phyloP scores from a whole-genome alignment of 2,888 invertebrate species.

The Lasioglossum vierecki region DNA sequence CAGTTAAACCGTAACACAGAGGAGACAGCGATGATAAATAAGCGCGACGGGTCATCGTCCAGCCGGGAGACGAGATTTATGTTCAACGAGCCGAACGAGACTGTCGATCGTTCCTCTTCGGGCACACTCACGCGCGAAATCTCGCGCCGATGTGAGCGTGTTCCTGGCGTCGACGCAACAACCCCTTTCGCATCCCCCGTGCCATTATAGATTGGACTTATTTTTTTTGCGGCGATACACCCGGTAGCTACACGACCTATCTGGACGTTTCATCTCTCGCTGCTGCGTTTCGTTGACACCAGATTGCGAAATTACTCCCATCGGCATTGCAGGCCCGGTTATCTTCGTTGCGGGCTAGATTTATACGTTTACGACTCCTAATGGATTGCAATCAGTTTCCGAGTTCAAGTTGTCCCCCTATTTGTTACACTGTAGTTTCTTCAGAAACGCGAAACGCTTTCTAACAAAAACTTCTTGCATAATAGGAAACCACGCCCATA shows the following conservation, averaged over 20 bases:
- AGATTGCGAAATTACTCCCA: not conserved
- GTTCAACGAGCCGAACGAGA: conserved; percentile 76
- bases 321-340: not conserved
- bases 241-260: not conserved
- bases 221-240: not conserved
- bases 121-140: conserved; percentile 50
- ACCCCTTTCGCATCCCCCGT: conserved; percentile 34
- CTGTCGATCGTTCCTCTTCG: conserved; percentile 58
- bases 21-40: conserved; percentile 73
- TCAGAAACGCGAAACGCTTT: not conserved
- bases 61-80: conserved; percentile 76
- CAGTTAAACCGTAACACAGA: conserved; percentile 60
- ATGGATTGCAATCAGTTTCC: not conserved
- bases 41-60: conserved; percentile 79
- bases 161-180: conserved; percentile 15
- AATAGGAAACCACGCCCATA: not conserved
- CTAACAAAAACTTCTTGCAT: not conserved
- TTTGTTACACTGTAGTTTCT: not conserved
- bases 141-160: conserved; percentile 15
- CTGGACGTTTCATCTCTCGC: not conserved
- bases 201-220: conserved; percentile 28
- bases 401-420: not conserved
- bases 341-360: not conserved
- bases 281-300: not conserved
- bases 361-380: not conserved